phyloP scores from a whole-genome alignment of 2,888 invertebrate genomes.

The Allygus modestus region DNA sequence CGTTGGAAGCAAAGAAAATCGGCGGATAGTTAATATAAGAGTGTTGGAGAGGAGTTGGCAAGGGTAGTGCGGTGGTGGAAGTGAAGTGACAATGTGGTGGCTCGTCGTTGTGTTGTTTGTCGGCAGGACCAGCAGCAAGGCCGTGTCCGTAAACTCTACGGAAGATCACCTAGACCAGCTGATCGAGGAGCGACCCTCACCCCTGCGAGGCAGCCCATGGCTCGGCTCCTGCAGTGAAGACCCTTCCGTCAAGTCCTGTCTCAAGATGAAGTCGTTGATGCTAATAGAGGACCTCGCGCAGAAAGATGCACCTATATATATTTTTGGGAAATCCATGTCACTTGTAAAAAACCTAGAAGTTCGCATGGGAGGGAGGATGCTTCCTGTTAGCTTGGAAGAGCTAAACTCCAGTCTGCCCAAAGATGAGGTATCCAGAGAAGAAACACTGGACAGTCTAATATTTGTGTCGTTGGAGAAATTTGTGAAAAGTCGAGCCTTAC shows the following conservation, averaged over 20 bases:
- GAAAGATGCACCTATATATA: slow-evolving; percentile 59
- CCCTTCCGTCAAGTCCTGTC: slow-evolving; percentile 39
- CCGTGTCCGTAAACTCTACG: not conserved
- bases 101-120: slow-evolving; percentile 10
- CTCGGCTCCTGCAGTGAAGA: slow-evolving; percentile 27
- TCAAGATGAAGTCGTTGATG: slow-evolving; percentile 65
- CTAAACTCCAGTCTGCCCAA: slow-evolving; percentile 48
- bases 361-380: slow-evolving; percentile 1
- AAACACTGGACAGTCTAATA: slow-evolving; percentile 61
- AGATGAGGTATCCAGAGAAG: slow-evolving; percentile 38
- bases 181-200: not conserved
- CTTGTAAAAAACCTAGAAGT: slow-evolving; percentile 58
- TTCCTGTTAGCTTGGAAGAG: slow-evolving; percentile 31
- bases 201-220: not conserved
- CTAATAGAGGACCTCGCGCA: slow-evolving; percentile 61
- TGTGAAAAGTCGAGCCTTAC: slow-evolving; percentile 63
- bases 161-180: not conserved
- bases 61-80: slow-evolving; percentile 15
- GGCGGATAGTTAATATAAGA: slow-evolving; percentile 16
- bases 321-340: slow-evolving; percentile 62
- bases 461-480: slow-evolving; percentile 58
- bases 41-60: not conserved
- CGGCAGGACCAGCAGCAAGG: not conserved
- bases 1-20: slow-evolving; percentile 8
- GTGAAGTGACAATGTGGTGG: slow-evolving; percentile 48